Evolutionary conservation across 2,797 vertebrate species (phyloP).

Genomic region (Lagocephalus sceleratus): DNA sequence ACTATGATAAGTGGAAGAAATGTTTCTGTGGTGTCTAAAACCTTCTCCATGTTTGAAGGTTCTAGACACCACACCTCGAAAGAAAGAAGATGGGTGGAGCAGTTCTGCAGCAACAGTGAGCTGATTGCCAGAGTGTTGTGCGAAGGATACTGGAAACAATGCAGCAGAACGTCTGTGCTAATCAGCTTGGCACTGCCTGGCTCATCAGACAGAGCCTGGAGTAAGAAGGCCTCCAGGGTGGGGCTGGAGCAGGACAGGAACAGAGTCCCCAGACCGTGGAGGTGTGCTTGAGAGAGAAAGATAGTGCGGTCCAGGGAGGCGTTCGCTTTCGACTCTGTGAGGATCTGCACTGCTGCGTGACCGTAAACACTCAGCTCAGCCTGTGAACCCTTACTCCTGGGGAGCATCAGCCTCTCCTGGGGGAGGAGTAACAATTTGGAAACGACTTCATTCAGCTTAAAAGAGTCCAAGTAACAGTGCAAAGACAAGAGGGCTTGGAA

Average conservation of each 20-base stretch:
- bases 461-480: slow-evolving; percentile 74
- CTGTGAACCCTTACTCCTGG: slow-evolving; percentile 22
- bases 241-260: slow-evolving; percentile 75
- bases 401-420: slow-evolving; percentile 67
- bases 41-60: slow-evolving; percentile 39
- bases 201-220: slow-evolving; percentile 73
- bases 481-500: slow-evolving; percentile 80
- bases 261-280: slow-evolving; percentile 78
- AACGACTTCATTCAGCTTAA: slow-evolving; percentile 74
- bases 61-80: slow-evolving; percentile 88
- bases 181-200: slow-evolving; percentile 74
- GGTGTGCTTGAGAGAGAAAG: slow-evolving; percentile 74
- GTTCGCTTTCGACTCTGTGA: slow-evolving; percentile 64
- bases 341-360: slow-evolving; percentile 76
- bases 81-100: slow-evolving; percentile 80
- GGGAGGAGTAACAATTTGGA: slow-evolving; percentile 82
- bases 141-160: slow-evolving; percentile 75
- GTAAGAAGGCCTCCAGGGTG: slow-evolving; percentile 78
- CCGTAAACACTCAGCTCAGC: slow-evolving; percentile 80
- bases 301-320: slow-evolving; percentile 47
- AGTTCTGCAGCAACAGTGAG: slow-evolving; percentile 77
- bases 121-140: slow-evolving; percentile 58
- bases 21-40: slow-evolving; percentile 59
- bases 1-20: slow-evolving; percentile 77
- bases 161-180: slow-evolving; percentile 70